Evolutionary conservation across 2,888 invertebrate species (phyloP).

Genomic region (Nemurella pictetii): DNA sequence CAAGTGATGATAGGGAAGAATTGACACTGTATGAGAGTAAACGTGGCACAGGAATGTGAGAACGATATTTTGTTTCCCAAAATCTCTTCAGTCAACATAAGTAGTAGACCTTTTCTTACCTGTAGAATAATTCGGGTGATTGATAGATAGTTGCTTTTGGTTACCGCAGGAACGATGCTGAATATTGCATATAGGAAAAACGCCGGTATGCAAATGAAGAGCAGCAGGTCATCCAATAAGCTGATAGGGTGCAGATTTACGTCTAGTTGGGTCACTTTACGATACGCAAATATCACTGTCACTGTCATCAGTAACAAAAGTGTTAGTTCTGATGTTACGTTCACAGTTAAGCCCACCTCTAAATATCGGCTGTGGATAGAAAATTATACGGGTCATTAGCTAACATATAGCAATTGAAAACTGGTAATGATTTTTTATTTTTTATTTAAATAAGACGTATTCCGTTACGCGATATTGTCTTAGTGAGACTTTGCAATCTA

Average conservation of each 20-base stretch:
- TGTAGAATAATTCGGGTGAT: slow-evolving; percentile 59
- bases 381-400: neutral
- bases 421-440: too few relatives aligned
- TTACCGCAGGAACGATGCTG: slow-evolving; percentile 67
- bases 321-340: slow-evolving; percentile 57
- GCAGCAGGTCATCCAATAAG: slow-evolving; percentile 67
- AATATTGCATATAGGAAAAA: slow-evolving; percentile 72
- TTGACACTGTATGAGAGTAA: neutral
- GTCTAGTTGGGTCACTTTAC: slow-evolving; percentile 66
- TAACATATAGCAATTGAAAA: too few relatives aligned
- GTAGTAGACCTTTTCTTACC: slow-evolving; percentile 49
- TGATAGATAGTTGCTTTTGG: slow-evolving; percentile 56
- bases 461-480: too few relatives aligned
- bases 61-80: neutral
- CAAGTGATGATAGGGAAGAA: neutral
- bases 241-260: slow-evolving; percentile 66
- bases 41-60: neutral
- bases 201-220: slow-evolving; percentile 72
- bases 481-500: too few relatives aligned
- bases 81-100: neutral
- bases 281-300: slow-evolving; percentile 62
- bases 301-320: slow-evolving; percentile 63
- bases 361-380: slow-evolving; percentile 53
- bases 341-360: slow-evolving; percentile 57
- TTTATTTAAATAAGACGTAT: too few relatives aligned